These are phyloP conservation scores for Campoletis raptor DNA, from an alignment of 2,888 invertebrate genomes.

Conservation along the genomic window DNA sequence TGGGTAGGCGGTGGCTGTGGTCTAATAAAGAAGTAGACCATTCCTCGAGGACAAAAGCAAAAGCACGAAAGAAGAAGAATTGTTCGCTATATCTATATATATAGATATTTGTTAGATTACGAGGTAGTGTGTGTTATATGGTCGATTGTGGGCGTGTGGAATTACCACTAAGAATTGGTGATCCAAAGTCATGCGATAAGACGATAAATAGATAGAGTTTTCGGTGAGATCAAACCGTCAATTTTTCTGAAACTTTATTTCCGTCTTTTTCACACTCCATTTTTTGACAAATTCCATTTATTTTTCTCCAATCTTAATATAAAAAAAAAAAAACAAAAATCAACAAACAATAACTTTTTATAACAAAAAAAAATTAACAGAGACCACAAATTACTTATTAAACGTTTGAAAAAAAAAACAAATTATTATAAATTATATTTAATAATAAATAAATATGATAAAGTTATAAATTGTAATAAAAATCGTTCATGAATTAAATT, in stretches of 20 bases:
- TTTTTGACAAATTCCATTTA: neutral
- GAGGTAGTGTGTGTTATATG: constrained; percentile 21
- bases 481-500: neutral
- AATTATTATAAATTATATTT: too few relatives aligned
- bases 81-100: neutral
- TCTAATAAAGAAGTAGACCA: constrained; percentile 62
- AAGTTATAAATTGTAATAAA: neutral
- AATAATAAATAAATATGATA: too few relatives aligned
- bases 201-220: constrained; percentile 37
- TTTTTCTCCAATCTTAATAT: neutral
- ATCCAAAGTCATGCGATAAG: constrained; percentile 43
- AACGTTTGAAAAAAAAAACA: neutral
- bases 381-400: neutral
- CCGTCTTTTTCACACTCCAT: neutral
- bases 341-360: neutral
- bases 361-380: neutral
- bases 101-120: constrained; percentile 7
- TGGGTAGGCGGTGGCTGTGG: constrained; percentile 56
- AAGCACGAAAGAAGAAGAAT: constrained; percentile 29
- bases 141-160: constrained; percentile 36
- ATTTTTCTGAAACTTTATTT: constrained; percentile 1
- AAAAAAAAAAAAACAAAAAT: too few relatives aligned
- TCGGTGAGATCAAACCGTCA: neutral
- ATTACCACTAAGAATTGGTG: constrained; percentile 52
- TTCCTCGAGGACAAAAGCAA: constrained; percentile 43